Percentiles rank a stretch among this genome's conserved stretches.
phyloP scores from a whole-genome alignment of 2,888 invertebrate species.

The Mycalesis mineus region DNA sequence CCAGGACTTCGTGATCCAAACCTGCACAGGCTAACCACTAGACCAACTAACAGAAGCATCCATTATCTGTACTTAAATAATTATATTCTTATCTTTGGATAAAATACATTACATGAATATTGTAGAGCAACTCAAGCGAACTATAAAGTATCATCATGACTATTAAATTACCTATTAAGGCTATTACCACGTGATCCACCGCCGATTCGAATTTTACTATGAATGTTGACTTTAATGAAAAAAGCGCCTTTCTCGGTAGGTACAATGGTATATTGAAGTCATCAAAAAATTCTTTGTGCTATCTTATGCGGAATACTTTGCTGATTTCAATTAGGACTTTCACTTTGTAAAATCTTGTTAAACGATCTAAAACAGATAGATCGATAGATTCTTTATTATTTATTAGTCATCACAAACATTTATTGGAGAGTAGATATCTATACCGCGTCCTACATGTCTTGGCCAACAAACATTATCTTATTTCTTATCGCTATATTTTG shows the following conservation, averaged over 20 bases:
- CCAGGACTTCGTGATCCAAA: too few relatives aligned
- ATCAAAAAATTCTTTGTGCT: conserved; percentile 5
- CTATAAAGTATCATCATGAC: too few relatives aligned
- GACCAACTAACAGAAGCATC: too few relatives aligned
- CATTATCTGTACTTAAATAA: too few relatives aligned
- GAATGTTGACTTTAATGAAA: neutral
- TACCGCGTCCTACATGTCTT: neutral
- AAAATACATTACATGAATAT: too few relatives aligned
- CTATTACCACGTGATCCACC: too few relatives aligned
- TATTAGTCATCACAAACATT: conserved; percentile 1
- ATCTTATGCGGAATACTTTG: conserved; percentile 4
- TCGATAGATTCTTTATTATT: neutral
- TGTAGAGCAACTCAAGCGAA: too few relatives aligned
- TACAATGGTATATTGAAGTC: conserved; percentile 44
- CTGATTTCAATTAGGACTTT: conserved; percentile 9
- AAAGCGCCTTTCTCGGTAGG: neutral
- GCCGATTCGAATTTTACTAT: neutral
- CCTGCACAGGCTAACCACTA: too few relatives aligned
- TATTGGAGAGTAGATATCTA: neutral
- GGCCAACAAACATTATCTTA: too few relatives aligned
- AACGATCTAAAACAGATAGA: neutral
- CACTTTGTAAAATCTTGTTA: conserved; percentile 1
- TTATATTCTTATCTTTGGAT: too few relatives aligned
- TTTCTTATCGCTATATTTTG: too few relatives aligned
- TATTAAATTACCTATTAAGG: too few relatives aligned